Conservation (phyloP, 2,797 vertebrate species). For the Rhinichthys osculus region DNA sequence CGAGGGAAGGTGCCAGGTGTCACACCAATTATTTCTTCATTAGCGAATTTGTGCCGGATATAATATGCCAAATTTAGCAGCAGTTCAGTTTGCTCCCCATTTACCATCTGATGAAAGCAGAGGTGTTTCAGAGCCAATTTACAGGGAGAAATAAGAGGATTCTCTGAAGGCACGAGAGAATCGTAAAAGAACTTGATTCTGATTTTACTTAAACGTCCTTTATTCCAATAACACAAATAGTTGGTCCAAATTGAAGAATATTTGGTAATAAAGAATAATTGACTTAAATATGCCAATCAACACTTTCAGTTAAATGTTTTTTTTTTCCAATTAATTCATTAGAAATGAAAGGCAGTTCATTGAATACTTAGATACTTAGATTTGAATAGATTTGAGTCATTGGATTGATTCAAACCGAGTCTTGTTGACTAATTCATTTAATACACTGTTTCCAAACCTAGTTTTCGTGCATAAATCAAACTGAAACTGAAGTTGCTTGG, state of each 20-base stretch:
- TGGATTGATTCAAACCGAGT: no score
- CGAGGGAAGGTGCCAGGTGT: slow-evolving; percentile 48
- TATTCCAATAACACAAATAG: neutral
- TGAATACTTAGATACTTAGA: neutral
- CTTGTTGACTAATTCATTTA: no score
- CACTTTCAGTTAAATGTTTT: neutral
- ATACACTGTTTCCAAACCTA: no score
- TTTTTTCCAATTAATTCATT: neutral
- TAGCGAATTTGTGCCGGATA: slow-evolving; percentile 53
- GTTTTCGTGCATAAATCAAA: slow-evolving; percentile 1
- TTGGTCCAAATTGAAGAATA: no score
- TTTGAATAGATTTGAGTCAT: no score
- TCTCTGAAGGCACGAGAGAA: neutral
- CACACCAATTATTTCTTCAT: slow-evolving; percentile 58
- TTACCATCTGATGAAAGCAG: slow-evolving; percentile 42
- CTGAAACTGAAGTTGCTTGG: neutral
- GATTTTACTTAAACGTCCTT: neutral
- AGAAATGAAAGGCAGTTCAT: neutral
- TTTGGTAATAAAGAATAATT: neutral
- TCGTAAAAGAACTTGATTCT: neutral
- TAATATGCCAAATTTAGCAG: slow-evolving; percentile 47
- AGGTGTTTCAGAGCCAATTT: slow-evolving; percentile 40
- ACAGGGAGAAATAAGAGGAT: neutral
- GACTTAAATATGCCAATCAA: neutral
- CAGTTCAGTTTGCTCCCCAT: slow-evolving; percentile 27